phyloP scores from a whole-genome alignment of 2,797 vertebrate species.

The Lepilemur septentrionalis region DNA sequence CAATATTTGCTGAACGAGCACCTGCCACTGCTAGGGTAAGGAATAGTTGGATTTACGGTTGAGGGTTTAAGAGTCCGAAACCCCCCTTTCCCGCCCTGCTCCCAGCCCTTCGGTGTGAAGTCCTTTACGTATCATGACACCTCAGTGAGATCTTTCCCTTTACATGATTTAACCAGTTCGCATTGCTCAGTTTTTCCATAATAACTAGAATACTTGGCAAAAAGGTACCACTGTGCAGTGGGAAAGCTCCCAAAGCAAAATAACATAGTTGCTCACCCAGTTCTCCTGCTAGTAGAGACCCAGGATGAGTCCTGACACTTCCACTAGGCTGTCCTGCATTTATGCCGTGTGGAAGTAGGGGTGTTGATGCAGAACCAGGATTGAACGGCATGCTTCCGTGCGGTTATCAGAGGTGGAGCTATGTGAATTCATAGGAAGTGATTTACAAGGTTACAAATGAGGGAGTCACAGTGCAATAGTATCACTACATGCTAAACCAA shows the following conservation, averaged over 20 bases:
- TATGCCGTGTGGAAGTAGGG: neutral
- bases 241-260: conserved; percentile 43
- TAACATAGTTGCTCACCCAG: neutral
- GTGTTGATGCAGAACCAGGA: neutral
- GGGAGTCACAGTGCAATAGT: too few relatives aligned
- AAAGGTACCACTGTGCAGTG: neutral
- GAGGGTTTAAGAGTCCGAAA: neutral
- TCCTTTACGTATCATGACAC: neutral
- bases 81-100: rapidly evolving
- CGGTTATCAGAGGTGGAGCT: neutral
- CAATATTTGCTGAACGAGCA: neutral
- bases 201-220: conserved; percentile 50
- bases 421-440: neutral
- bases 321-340: neutral
- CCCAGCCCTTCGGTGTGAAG: neutral
- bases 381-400: neutral
- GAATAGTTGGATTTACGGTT: rapidly evolving
- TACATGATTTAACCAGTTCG: conserved; percentile 7
- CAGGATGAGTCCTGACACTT: neutral
- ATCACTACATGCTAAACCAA: neutral
- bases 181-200: conserved; percentile 63
- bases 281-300: neutral
- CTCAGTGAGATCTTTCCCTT: neutral
- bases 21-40: rapidly evolving
- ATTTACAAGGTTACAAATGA: neutral